Conservation (phyloP, 2,113 vertebrate species). For the Bubalus kerabau region DNA sequence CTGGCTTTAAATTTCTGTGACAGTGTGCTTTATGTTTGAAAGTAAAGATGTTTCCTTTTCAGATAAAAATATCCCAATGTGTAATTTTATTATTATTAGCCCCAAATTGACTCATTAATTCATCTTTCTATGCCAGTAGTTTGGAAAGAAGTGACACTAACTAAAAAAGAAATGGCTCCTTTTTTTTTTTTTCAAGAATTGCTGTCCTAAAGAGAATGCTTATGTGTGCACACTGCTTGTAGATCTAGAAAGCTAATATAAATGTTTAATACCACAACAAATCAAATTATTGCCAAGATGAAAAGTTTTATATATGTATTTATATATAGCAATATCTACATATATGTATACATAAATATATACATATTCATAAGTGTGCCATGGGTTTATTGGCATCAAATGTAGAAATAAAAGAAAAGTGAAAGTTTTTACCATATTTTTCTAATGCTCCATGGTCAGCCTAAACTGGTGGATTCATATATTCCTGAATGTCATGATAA, state of each 20-base stretch:
- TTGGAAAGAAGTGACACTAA: slow-evolving; percentile 14
- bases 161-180: not conserved
- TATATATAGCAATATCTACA: not conserved
- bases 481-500: not conserved
- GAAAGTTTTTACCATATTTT: not conserved
- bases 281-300: not conserved
- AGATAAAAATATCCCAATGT: not conserved
- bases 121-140: not conserved
- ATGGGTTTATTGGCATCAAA: not conserved
- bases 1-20: slow-evolving; percentile 19
- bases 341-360: not conserved
- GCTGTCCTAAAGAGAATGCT: not conserved
- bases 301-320: not conserved
- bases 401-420: slow-evolving; percentile 3
- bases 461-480: not conserved
- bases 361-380: not conserved
- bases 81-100: slow-evolving; percentile 6
- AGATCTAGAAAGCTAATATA: not conserved
- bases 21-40: not conserved
- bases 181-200: not conserved
- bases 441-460: not conserved
- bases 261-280: not conserved
- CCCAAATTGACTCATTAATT: not conserved
- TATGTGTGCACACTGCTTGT: not conserved
- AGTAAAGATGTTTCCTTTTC: not conserved